phyloP scores from a whole-genome alignment of 2,113 vertebrate species.

The Thryonomys swinderianus region DNA sequence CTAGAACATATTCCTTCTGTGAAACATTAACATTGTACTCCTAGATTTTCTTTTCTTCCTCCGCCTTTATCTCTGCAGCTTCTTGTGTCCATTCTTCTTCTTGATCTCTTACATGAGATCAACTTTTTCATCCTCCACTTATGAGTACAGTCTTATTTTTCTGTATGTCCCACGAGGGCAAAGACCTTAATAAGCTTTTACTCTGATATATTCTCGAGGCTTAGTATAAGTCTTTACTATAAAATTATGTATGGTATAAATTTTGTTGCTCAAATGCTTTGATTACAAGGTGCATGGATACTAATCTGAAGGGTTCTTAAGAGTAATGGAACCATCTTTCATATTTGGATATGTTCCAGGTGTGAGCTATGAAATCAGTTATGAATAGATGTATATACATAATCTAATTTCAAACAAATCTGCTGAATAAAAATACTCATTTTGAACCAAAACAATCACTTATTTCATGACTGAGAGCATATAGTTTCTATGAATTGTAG shows the following conservation, averaged over 20 bases:
- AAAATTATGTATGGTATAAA: not conserved
- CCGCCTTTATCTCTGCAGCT: accelerated
- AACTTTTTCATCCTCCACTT: not conserved
- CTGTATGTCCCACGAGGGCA: not conserved
- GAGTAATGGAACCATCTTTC: not conserved
- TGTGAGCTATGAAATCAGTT: slow-evolving; percentile 27
- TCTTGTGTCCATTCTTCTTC: not conserved
- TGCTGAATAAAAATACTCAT: not conserved
- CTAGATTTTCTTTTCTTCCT: not conserved
- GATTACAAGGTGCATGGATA: not conserved
- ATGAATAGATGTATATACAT: not conserved
- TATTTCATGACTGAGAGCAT: not conserved
- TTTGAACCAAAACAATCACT: not conserved
- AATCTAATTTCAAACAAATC: not conserved
- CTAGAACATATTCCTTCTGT: not conserved
- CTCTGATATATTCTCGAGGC: not conserved
- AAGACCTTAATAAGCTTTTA: not conserved
- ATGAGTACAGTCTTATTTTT: not conserved
- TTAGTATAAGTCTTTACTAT: not conserved
- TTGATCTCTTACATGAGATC: not conserved
- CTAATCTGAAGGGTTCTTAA: not conserved
- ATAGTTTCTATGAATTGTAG: not conserved
- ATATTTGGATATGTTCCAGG: not conserved
- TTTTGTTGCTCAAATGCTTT: not conserved
- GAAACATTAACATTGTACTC: not conserved